Base-by-base conservation (phyloP, 1,140 invertebrate species). In the Drosophila burlai region DNA sequence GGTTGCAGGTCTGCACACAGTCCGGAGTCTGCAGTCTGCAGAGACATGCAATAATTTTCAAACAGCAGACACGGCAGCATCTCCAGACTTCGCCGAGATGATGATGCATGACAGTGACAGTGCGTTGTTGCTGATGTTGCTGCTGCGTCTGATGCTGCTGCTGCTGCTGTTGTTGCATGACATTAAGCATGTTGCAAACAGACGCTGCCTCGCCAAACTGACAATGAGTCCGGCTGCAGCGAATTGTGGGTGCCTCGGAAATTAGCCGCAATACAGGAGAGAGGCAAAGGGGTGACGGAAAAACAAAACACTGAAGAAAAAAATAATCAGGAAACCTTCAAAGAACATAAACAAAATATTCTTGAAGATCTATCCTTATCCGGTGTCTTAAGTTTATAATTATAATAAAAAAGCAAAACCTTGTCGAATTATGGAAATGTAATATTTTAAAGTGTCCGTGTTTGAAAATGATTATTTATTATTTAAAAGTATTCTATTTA, bases 111-210 rank as follows among this genome's bases (percentile, higher is more conserved):
- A 89, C 84, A 89, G 84, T 89, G 84, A 89, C 84, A 89, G 84
- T 90, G 85, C 85, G 83, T 86, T 89, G 85, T 36, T 75, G 68
- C 57, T 72, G 66, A 31, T 65, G 65, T 26, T 81, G 62, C 26
- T 76, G 52, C 40, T 77, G 74, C 15, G 68, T 73, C 31, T 77
- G 24, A 24, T 24, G 80, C 58, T 80, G 82, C 67, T 69, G 60
- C 34, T 46, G 50, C 49, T 59, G 68, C 55, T 73, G 68, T 49
- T 74, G 71, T 73, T 74, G 71, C 71, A 74, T 87, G 84, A 87
- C 84, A 89, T 90, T 89, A 89, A 89, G 85, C 84, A 89, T 87
- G 83, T 90, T 89, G 84, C 84, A 90, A 89, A 89, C 84, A 90
- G 84, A 89, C 84, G 76, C 79, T 66, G 80, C 69, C 79, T 52